phyloP scores from a whole-genome alignment of 2,113 vertebrate species.

The Zosterops pallidus region DNA sequence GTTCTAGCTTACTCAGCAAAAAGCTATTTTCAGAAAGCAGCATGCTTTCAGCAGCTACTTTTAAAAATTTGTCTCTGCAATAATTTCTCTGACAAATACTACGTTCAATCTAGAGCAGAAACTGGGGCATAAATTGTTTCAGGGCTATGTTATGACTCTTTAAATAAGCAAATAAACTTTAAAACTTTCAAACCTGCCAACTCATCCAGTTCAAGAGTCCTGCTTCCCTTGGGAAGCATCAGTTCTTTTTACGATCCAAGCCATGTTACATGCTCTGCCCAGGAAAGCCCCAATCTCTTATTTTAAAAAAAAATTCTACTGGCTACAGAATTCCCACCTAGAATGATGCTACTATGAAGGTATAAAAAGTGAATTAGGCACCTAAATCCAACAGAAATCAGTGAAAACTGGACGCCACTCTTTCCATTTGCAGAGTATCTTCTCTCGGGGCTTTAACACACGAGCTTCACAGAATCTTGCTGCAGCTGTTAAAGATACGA shows the following conservation, averaged over 20 bases:
- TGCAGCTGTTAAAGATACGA: slow-evolving; percentile 36
- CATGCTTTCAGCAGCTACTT: background rate
- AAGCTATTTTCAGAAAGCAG: background rate
- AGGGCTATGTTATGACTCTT: background rate
- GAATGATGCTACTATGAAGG: background rate
- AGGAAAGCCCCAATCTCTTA: background rate
- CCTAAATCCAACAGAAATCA: background rate
- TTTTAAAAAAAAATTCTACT: background rate
- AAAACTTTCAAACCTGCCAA: background rate
- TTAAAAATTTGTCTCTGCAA: background rate
- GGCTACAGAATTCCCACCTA: background rate
- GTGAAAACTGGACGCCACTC: background rate
- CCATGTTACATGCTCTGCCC: background rate
- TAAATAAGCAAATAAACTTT: background rate
- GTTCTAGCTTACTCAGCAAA: background rate
- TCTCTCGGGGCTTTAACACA: background rate
- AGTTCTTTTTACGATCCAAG: background rate
- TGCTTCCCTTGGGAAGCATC: background rate
- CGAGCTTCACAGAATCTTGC: background rate
- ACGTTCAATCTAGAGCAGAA: background rate
- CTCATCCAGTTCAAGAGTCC: background rate
- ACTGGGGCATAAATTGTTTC: background rate
- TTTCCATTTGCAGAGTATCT: background rate
- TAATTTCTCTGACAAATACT: background rate
- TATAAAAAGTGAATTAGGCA: background rate